Conservation (phyloP, 2,113 vertebrate species). For the Albula goreensis region DNA sequence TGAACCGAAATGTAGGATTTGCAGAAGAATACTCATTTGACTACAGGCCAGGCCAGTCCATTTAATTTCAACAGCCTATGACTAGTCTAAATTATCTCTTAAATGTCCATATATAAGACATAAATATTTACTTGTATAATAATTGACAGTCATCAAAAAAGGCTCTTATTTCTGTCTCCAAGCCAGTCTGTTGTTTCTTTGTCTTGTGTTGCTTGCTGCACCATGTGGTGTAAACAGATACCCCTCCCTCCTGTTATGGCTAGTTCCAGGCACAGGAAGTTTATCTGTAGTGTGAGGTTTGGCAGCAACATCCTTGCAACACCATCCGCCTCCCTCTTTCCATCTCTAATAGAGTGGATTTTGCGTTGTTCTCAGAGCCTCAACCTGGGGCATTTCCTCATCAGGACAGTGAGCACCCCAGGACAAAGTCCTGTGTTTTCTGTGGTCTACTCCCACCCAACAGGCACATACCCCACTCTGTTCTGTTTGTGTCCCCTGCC, state of each 20-base stretch:
- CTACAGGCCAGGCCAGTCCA: too few species aligned
- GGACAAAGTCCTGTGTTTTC: slow-evolving; percentile 6
- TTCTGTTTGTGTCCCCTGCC: slow-evolving; percentile 8
- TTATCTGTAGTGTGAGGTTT: not conserved
- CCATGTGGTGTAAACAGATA: too few species aligned
- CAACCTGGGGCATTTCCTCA: not conserved
- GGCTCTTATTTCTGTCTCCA: too few species aligned
- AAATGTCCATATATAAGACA: too few species aligned
- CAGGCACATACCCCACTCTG: slow-evolving; percentile 7
- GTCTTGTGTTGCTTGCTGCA: too few species aligned
- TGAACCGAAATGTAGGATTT: too few species aligned
- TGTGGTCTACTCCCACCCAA: not conserved
- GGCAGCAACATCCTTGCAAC: not conserved
- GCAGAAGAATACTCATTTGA: too few species aligned
- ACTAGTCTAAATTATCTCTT: too few species aligned
- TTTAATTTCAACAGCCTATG: too few species aligned
- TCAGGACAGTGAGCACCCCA: not conserved
- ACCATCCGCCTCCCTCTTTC: not conserved
- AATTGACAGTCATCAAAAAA: too few species aligned
- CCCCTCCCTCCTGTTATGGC: not conserved
- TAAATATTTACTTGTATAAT: too few species aligned
- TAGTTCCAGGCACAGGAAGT: not conserved
- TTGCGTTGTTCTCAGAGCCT: not conserved
- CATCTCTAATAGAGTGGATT: not conserved
- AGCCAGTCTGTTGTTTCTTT: too few species aligned